A percentile compares a stretch with the other conserved stretches of the same genome.
These are phyloP conservation scores for Muntiacus reevesi DNA, from an alignment of 2,113 vertebrate species.

Conservation along the genomic window DNA sequence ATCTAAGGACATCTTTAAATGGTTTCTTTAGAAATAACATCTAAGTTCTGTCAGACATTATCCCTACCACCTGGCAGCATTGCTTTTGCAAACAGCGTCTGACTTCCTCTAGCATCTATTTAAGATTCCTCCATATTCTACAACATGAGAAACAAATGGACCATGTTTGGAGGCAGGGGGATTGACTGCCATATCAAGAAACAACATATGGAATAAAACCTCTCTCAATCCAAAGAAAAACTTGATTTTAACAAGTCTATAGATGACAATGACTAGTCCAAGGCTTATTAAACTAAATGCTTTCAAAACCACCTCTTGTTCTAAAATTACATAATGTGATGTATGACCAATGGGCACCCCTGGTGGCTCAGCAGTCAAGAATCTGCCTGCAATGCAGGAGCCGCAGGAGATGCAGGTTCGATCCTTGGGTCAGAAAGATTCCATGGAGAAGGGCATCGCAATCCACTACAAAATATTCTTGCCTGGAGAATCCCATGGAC, in stretches of 20 bases:
- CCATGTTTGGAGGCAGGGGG: not conserved
- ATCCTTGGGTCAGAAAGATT: not conserved
- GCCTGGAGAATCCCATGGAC: not conserved
- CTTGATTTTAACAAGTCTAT: not conserved
- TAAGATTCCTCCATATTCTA: not conserved
- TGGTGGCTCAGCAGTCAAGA: not conserved
- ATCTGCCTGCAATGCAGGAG: not conserved
- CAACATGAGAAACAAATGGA: not conserved
- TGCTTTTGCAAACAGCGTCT: not conserved
- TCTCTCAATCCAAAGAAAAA: not conserved
- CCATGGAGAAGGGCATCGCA: not conserved
- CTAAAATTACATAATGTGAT: not conserved
- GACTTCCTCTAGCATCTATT: not conserved
- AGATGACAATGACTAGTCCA: not conserved
- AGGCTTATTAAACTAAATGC: not conserved
- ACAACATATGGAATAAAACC: not conserved
- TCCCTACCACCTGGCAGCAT: not conserved
- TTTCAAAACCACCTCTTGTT: not conserved
- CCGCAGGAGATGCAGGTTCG: not conserved
- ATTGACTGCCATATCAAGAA: not conserved
- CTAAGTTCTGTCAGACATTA: not conserved
- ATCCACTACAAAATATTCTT: not conserved
- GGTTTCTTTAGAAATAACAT: not conserved
- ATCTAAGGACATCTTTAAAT: not conserved
- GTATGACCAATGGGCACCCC: not conserved